Evolutionary conservation across 2,888 invertebrate genomes (phyloP), one percentile per base, ranked within the genome.

Genomic region (Spodoptera littoralis): DNA sequence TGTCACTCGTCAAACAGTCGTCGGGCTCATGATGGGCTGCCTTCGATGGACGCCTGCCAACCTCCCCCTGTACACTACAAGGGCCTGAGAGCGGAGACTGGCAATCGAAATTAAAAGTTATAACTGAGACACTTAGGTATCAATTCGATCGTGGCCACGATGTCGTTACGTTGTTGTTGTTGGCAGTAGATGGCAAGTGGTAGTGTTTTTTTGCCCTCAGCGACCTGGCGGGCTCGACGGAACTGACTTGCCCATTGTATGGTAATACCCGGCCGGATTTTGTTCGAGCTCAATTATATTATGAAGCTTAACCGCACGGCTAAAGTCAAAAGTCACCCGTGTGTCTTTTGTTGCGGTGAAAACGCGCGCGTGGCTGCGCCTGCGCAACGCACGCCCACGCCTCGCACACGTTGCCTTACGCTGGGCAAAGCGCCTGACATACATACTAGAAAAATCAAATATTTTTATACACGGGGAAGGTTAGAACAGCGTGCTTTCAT

Each of bases 241-340:
- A 92, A 93, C 93, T 88, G 92, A 89, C 90, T 90, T 84, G 86
- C 85, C 93, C 89, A 94, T 94, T 94, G 94, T 94, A 94, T 94
- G 94, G 89, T 94, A 94, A 94, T 94, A 88, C 88, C 84, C 86
- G 91, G 86, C 92, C 92, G 94, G 93, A 94, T 94, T 94, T 93
- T 87, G 93, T 94, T 92, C 90, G 92, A 85, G 91, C 93, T 90
- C 94, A 94, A 94, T 94, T 94, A 94, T 92, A 94, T 93, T 93
- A 94, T 92, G 93, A 92, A 92, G 93, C 92, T 92, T 90, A 90
- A 90, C 88, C 90, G 89, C 88, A 90, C 87, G 85, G 90, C 89
- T 88, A 91, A 92, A 94, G 93, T 93, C 93, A 94, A 94, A 93
- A 93, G 94, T 93, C 93, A 93, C 89, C 90, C 87, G 88, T 83